phyloP scores from a whole-genome alignment of 1,140 invertebrate genomes.

The Drosophila simulans region DNA sequence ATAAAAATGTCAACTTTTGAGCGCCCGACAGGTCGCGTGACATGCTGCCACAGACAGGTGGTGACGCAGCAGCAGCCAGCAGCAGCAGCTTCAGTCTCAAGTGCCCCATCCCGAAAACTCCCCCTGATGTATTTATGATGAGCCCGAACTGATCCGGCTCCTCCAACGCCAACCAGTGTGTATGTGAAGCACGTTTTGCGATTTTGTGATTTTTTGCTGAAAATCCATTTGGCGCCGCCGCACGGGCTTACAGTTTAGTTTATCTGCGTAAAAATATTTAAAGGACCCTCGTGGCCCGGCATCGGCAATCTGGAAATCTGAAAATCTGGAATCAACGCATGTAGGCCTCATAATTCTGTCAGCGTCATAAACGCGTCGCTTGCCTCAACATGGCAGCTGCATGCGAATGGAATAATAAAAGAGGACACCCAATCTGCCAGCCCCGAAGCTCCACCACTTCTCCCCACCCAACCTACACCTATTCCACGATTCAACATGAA shows the following conservation, averaged over 20 bases:
- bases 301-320: conserved; percentile 76
- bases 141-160: conserved; percentile 36
- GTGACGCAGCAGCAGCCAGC: conserved; percentile 14
- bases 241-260: conserved; percentile 73
- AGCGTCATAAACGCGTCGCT: conserved; percentile 81
- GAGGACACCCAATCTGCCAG: conserved; percentile 57
- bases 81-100: conserved; percentile 39
- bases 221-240: conserved; percentile 66
- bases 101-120: conserved; percentile 26
- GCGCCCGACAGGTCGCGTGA: conserved; percentile 78
- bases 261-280: conserved; percentile 82
- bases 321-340: conserved; percentile 81
- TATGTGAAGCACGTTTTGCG: conserved; percentile 81
- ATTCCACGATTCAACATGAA: conserved; percentile 38
- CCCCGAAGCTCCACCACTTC: background rate
- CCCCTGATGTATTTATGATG: conserved; percentile 82
- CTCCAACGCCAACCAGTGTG: background rate
- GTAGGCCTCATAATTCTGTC: conserved; percentile 82
- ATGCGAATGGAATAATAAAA: conserved; percentile 78
- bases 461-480: background rate
- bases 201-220: conserved; percentile 76
- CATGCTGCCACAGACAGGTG: conserved; percentile 76
- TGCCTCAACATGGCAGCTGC: conserved; percentile 77
- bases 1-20: conserved; percentile 81
- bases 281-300: conserved; percentile 60